Base-by-base conservation (phyloP, 2,113 vertebrate genomes). In the Aphyosemion australe region DNA sequence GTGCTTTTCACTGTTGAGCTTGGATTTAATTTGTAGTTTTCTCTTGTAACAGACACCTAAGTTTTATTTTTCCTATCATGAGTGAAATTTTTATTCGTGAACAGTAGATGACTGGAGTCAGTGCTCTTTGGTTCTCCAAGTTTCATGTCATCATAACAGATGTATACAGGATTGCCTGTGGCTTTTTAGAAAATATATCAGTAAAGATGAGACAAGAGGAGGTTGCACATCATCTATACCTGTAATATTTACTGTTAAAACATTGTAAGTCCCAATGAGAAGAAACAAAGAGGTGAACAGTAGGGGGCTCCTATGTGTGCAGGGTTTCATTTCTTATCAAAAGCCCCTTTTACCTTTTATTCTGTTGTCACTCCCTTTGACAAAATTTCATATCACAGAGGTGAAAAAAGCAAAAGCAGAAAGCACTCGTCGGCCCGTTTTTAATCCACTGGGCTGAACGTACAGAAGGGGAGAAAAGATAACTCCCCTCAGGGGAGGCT, bases 391-490 rank as follows among this genome's bases (percentile, higher is more conserved):
- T 58, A 64, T 80, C 18, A 2, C 55, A 11, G 19, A 15, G 43
- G 32, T 37, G n/a, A n/a, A n/a, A n/a, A n/a, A n/a, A 19, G 19
- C 15, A 53, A 62, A 72, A 64, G 69, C 50, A 57, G 39, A 61
- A 69, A 52, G 64, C 61, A 37, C 69, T 80, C 50, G 19, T 72
- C 52, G 26, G 48, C 51, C 53, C 9, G 71, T 82, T 65, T 82
- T 65, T 84, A 73, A 87, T 82, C 76, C 81, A 77, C 64, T 39
- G 79, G 70, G 65, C 76, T 65, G 75, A 80, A 46, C 15, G 74
- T 78, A 78, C 70, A 65, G 78, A 73, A 52, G 76, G 77, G 61
- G 51, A 74, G 85, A 77, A 72, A 57, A 83, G 87, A 89, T 86
- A 79, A 83, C 67, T 84, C 51, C 76, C 72, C 83, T 59, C 81